These are phyloP conservation scores for Diplazon laetatorius DNA, from an alignment of 2,888 invertebrate genomes.

Conservation along the genomic window DNA sequence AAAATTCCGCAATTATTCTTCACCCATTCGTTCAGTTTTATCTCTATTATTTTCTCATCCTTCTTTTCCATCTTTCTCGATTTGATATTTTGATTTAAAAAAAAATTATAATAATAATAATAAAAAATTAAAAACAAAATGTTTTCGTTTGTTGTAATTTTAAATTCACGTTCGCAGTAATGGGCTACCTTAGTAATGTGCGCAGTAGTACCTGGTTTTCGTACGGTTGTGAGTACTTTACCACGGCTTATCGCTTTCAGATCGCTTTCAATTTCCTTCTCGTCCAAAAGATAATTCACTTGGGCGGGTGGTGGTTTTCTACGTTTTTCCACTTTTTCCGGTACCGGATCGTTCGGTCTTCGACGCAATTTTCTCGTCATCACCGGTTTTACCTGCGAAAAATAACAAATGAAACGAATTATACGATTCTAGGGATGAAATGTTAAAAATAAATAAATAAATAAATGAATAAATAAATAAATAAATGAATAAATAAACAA, in stretches of 20 bases:
- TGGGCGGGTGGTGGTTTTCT: slow-evolving; percentile 93
- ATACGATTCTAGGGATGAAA: too few relatives aligned
- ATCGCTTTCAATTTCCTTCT: slow-evolving; percentile 94
- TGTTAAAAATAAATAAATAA: not conserved
- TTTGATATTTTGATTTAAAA: too few relatives aligned
- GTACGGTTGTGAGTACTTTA: slow-evolving; percentile 83
- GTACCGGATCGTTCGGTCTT: slow-evolving; percentile 96
- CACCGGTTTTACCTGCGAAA: slow-evolving; percentile 92
- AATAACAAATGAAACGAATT: slow-evolving; percentile 50
- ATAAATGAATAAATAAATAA: not conserved
- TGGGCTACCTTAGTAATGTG: slow-evolving; percentile 15
- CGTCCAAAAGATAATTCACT: slow-evolving; percentile 93
- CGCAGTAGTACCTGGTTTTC: slow-evolving; percentile 83
- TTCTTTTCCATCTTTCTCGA: too few relatives aligned
- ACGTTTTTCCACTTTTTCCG: slow-evolving; percentile 93
- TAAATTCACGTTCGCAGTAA: slow-evolving; percentile 9
- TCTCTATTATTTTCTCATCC: slow-evolving; percentile 1
- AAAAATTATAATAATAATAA: too few relatives aligned
- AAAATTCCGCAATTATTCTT: slow-evolving; percentile 65
- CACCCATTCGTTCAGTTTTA: slow-evolving; percentile 45
- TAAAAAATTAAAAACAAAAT: too few relatives aligned
- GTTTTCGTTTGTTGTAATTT: slow-evolving; percentile 15
- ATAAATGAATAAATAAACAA: not conserved
- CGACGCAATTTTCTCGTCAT: slow-evolving; percentile 96
- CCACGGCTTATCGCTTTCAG: slow-evolving; percentile 90